phyloP scores from a whole-genome alignment of 2,888 invertebrate genomes.

The Eristalis arbustorum region DNA sequence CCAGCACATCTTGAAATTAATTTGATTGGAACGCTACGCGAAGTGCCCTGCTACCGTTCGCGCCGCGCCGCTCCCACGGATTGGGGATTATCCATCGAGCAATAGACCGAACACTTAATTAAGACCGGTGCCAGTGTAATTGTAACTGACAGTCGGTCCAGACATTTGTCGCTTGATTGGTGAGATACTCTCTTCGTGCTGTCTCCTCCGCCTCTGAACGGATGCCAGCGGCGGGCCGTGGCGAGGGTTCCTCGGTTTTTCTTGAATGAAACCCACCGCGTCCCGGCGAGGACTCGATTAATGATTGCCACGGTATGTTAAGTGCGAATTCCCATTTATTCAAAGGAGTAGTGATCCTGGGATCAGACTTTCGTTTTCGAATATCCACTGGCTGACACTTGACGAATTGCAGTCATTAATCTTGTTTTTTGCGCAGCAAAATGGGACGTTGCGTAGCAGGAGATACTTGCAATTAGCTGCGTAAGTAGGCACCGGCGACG shows the following conservation, averaged over 20 bases:
- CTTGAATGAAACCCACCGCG: constrained; percentile 59
- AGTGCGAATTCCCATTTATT: constrained; percentile 73
- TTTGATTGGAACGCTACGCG: constrained; percentile 51
- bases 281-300: constrained; percentile 71
- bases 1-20: constrained; percentile 44
- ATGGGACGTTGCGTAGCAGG: constrained; percentile 22
- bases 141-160: constrained; percentile 56
- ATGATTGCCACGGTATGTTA: constrained; percentile 74
- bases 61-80: background rate
- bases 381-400: constrained; percentile 62
- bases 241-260: constrained; percentile 29
- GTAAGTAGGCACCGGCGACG: constrained; percentile 6
- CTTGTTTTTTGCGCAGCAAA: constrained; percentile 20
- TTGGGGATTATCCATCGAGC: constrained; percentile 7
- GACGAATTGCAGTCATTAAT: constrained; percentile 70
- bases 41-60: constrained; percentile 13
- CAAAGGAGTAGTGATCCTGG: constrained; percentile 62
- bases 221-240: background rate
- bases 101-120: constrained; percentile 46
- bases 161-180: constrained; percentile 63
- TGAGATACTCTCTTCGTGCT: constrained; percentile 24
- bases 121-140: constrained; percentile 58
- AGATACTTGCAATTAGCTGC: constrained; percentile 60
- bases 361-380: constrained; percentile 55
- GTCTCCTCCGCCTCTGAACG: constrained; percentile 40